phyloP scores from a whole-genome alignment of 64 coral and sea anemone species.

The Montipora cactus region DNA sequence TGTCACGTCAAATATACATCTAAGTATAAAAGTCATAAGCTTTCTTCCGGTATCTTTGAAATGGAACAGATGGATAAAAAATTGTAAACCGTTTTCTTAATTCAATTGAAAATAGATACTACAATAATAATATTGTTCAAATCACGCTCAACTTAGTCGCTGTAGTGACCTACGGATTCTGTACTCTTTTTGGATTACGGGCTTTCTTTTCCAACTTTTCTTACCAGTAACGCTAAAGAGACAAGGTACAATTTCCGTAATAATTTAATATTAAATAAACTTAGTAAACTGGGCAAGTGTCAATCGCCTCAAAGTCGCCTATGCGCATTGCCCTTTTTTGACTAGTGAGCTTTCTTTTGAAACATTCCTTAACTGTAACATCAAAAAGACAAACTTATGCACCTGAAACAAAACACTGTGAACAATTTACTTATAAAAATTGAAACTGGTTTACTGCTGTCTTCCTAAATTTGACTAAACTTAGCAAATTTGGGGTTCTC shows the following conservation, averaged over 20 bases:
- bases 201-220: slow-evolving; percentile 25
- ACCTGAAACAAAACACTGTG: not conserved
- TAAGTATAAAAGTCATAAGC: slow-evolving; percentile 9
- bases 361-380: not conserved
- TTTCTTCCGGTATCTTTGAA: slow-evolving; percentile 18
- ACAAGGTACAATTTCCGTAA: slow-evolving; percentile 32
- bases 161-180: slow-evolving; percentile 1
- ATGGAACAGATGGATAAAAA: slow-evolving; percentile 12
- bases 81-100: slow-evolving; percentile 20
- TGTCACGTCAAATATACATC: not conserved
- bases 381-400: not conserved
- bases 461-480: slow-evolving; percentile 25
- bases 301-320: slow-evolving; percentile 20
- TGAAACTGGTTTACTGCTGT: not conserved
- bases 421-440: not conserved
- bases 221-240: slow-evolving; percentile 17
- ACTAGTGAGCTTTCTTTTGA: not conserved
- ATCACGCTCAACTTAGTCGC: slow-evolving; percentile 10
- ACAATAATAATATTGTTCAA: slow-evolving; percentile 15
- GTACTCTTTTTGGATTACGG: slow-evolving; percentile 12
- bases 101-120: slow-evolving; percentile 35
- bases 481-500: slow-evolving; percentile 1
- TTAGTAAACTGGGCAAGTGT: slow-evolving; percentile 6
- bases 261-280: slow-evolving; percentile 24
- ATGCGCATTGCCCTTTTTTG: not conserved